Evolutionary conservation across 2,113 vertebrate species (phyloP).

Genomic region (Onychostoma macrolepis): DNA sequence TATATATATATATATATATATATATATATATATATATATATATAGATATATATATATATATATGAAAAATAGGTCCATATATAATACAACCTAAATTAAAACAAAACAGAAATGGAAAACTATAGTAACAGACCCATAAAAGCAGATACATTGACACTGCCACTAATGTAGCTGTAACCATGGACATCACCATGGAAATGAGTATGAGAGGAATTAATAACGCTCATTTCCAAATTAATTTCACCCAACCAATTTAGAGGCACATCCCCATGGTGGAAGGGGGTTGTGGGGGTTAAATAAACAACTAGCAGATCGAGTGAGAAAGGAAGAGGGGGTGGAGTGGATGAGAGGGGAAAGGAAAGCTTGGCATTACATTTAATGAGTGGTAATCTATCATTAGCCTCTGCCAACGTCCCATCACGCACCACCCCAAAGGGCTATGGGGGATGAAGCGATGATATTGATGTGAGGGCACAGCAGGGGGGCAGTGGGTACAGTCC

Average conservation of each 20-base stretch:
- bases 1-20: no score
- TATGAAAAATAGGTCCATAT: neutral
- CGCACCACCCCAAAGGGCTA: slow-evolving; percentile 66
- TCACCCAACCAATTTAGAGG: slow-evolving; percentile 64
- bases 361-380: slow-evolving; percentile 77
- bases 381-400: slow-evolving; percentile 93
- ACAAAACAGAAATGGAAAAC: neutral
- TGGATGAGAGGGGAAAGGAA: slow-evolving; percentile 58
- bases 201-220: slow-evolving; percentile 63
- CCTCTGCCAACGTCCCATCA: slow-evolving; percentile 74
- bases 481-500: slow-evolving; percentile 62
- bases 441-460: slow-evolving; percentile 60
- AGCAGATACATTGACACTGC: slow-evolving; percentile 62
- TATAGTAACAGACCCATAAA: slow-evolving; percentile 49
- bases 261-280: slow-evolving; percentile 64
- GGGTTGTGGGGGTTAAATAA: slow-evolving; percentile 61
- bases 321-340: slow-evolving; percentile 29
- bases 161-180: slow-evolving; percentile 57
- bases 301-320: slow-evolving; percentile 42
- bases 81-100: neutral
- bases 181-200: slow-evolving; percentile 64
- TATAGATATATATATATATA: no score
- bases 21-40: no score
- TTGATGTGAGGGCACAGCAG: slow-evolving; percentile 54
- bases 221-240: slow-evolving; percentile 57